Percentiles rank a stretch among this genome's conserved stretches.
Conservation (phyloP, 2,888 invertebrate genomes). For the Drosophila borealis region DNA sequence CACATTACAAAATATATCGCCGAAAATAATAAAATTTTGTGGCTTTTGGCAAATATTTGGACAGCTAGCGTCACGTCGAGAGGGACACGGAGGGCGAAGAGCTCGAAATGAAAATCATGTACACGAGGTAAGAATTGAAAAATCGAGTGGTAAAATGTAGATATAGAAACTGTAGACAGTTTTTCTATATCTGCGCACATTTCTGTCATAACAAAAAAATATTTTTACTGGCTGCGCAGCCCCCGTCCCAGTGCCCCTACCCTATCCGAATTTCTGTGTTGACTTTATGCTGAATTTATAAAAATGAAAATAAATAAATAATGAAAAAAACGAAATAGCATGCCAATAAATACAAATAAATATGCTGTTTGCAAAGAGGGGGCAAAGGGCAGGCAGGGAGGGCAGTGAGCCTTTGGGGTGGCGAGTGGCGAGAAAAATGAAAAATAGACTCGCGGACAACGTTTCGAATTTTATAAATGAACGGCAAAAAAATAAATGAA, state of each 20-base stretch:
- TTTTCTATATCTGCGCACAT: constrained; percentile 60
- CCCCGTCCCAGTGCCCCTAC: background rate
- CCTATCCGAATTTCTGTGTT: constrained; percentile 23
- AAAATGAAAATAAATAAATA: constrained; percentile 66
- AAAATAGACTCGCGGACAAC: constrained; percentile 62
- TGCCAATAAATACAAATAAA: constrained; percentile 42
- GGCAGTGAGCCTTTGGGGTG: constrained; percentile 8
- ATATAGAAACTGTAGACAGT: constrained; percentile 44
- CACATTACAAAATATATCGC: constrained; percentile 68
- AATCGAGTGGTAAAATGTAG: constrained; percentile 22
- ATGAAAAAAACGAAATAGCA: constrained; percentile 29
- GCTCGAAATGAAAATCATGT: constrained; percentile 50
- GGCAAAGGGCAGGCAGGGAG: background rate
- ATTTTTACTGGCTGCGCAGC: constrained; percentile 34
- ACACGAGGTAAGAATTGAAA: constrained; percentile 34
- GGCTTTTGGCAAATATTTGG: constrained; percentile 71
- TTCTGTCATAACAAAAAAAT: constrained; percentile 77
- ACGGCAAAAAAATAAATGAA: constrained; percentile 58
- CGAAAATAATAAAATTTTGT: constrained; percentile 69
- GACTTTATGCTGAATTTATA: constrained; percentile 58
- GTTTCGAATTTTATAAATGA: constrained; percentile 65
- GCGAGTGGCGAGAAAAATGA: constrained; percentile 62
- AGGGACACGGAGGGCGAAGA: background rate
- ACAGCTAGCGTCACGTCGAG: constrained; percentile 20
- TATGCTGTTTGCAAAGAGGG: background rate